Percentiles rank a stretch among this genome's conserved stretches.
Evolutionary conservation across 2,888 invertebrate genomes (phyloP).

Genomic region (Polia nebulosa): DNA sequence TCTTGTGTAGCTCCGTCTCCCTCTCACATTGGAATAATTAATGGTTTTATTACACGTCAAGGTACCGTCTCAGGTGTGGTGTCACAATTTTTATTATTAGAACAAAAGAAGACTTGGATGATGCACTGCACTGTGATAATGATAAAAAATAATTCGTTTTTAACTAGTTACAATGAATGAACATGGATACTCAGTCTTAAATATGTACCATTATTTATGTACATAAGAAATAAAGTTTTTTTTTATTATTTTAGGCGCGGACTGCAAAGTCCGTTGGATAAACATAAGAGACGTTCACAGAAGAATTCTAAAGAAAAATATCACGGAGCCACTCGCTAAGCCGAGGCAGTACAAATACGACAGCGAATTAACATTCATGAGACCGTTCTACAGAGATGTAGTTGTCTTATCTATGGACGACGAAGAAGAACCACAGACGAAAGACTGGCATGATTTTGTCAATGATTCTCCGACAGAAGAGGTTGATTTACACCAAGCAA

Average conservation of each 20-base stretch:
- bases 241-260: constrained; percentile 77
- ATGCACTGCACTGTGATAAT: too few relatives aligned
- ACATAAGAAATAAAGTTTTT: too few relatives aligned
- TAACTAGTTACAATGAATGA: too few relatives aligned
- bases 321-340: constrained; percentile 60
- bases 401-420: constrained; percentile 65
- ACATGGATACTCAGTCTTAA: too few relatives aligned
- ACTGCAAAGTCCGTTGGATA: constrained; percentile 87
- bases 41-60: too few relatives aligned
- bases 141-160: too few relatives aligned
- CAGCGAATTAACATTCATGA: constrained; percentile 81
- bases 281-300: constrained; percentile 87
- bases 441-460: constrained; percentile 52
- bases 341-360: constrained; percentile 84
- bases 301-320: constrained; percentile 78
- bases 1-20: too few relatives aligned
- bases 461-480: constrained; percentile 3
- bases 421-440: constrained; percentile 50
- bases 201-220: too few relatives aligned
- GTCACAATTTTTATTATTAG: too few relatives aligned
- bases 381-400: constrained; percentile 82
- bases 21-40: too few relatives aligned
- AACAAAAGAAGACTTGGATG: too few relatives aligned
- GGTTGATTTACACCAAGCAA: constrained; percentile 42
- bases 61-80: too few relatives aligned